These are phyloP conservation scores for Galbula dea DNA, from an alignment of 2,113 vertebrate species.

Conservation along the genomic window DNA sequence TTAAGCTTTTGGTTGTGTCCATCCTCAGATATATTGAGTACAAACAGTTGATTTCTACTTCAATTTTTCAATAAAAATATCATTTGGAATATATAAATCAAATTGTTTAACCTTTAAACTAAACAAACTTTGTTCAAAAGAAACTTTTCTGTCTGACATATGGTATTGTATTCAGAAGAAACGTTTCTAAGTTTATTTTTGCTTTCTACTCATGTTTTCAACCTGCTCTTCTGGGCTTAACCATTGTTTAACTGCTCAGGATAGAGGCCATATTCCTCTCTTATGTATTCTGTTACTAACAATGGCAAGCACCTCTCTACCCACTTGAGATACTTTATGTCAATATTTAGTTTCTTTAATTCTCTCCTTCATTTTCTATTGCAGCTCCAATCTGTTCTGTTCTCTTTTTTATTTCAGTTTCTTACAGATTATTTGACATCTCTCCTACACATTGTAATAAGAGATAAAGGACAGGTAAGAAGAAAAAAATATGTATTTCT, in stretches of 20 bases:
- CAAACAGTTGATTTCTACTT: neutral
- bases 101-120: neutral
- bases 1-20: neutral
- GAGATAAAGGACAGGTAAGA: neutral
- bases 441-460: neutral
- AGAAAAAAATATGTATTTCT: neutral
- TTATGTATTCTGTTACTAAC: neutral
- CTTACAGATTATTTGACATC: neutral
- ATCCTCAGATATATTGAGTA: neutral
- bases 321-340: neutral
- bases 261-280: neutral
- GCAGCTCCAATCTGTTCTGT: neutral
- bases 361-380: neutral
- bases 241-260: neutral
- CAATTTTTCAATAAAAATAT: neutral
- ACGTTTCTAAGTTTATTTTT: neutral
- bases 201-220: neutral
- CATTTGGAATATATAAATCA: neutral
- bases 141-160: neutral
- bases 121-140: neutral
- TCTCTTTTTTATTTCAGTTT: neutral
- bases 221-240: neutral
- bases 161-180: neutral
- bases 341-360: neutral
- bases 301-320: neutral